Evolutionary conservation across 2,888 invertebrate genomes (phyloP).

Genomic region (Lobophora halterata): DNA sequence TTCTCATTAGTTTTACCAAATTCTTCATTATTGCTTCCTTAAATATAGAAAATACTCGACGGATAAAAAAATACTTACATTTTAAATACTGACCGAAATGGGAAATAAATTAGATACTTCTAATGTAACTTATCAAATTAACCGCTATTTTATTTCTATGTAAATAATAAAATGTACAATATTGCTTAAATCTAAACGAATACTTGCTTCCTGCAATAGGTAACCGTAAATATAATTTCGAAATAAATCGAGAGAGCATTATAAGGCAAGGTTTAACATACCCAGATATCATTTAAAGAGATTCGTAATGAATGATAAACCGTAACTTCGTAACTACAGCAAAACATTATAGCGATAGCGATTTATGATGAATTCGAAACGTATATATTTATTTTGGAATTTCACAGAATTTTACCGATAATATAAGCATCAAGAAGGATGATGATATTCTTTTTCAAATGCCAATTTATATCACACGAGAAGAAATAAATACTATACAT

Average conservation of each 20-base stretch:
- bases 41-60: slow-evolving; percentile 51
- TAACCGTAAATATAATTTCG: slow-evolving; percentile 78
- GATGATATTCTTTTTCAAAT: slow-evolving; percentile 26
- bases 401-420: neutral
- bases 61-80: slow-evolving; percentile 73
- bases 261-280: slow-evolving; percentile 67
- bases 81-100: slow-evolving; percentile 80
- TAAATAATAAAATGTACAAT: slow-evolving; percentile 73
- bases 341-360: neutral
- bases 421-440: neutral
- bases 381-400: slow-evolving; percentile 3
- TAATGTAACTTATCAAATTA: slow-evolving; percentile 54
- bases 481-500: slow-evolving; percentile 42
- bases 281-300: slow-evolving; percentile 47
- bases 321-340: slow-evolving; percentile 5
- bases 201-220: slow-evolving; percentile 78
- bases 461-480: slow-evolving; percentile 50
- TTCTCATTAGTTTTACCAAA: slow-evolving; percentile 12
- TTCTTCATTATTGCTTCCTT: slow-evolving; percentile 50
- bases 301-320: too few species aligned
- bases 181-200: slow-evolving; percentile 69
- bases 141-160: slow-evolving; percentile 51
- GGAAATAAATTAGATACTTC: slow-evolving; percentile 74
- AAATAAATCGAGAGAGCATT: slow-evolving; percentile 74
- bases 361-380: slow-evolving; percentile 1